Base-by-base conservation (phyloP, 2,113 vertebrate species). In the Arizona elegans region DNA sequence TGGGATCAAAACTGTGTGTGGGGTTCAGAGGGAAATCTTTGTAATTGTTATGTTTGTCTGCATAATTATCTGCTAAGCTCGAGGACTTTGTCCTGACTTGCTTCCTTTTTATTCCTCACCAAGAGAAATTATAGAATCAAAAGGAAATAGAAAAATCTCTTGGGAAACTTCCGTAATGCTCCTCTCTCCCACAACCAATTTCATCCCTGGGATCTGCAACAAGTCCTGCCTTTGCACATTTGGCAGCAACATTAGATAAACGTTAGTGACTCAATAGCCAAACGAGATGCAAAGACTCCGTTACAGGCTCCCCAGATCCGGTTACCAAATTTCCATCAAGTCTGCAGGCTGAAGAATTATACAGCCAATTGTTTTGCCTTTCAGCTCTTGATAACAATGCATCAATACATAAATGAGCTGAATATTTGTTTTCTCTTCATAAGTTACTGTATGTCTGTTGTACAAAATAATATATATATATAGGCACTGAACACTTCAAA, bases 151-250 rank as follows among this genome's bases (percentile, higher is more conserved):
- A 17, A 91, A 50, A 53, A 85, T 89, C 70, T 55, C 10, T 75
- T 21, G 81, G 94, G 75, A 0, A 87, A 24, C 10, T 0, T 0
- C 47, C 10, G 9, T 50, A 11, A 43, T 29, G 1, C 0, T 29
- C 1, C 0, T 52, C 55, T 53, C 55, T 53, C 23, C 23, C n/a
- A 24, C 19, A 65, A 38, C 0, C 3, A 26, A 3, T 86, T 65
- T 90, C n/a, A 62, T 90, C 90, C 88, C 47, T 75, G 85, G 54
- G 92, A 29, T 23, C 23, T 85, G 43, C 50, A 53, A 52, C 38
- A 86, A 53, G 9, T 17, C 1, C 19, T 62, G 50, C 26, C 50
- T n/a, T 59, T 56, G 53, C 38, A 50, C 24, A 50, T 26, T 47
- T 55, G 52, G 54, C 85, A 43, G 21, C 59, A 38, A 26, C 0